phyloP scores from a whole-genome alignment of 2,888 invertebrate genomes.

The Parnassius smintheus region DNA sequence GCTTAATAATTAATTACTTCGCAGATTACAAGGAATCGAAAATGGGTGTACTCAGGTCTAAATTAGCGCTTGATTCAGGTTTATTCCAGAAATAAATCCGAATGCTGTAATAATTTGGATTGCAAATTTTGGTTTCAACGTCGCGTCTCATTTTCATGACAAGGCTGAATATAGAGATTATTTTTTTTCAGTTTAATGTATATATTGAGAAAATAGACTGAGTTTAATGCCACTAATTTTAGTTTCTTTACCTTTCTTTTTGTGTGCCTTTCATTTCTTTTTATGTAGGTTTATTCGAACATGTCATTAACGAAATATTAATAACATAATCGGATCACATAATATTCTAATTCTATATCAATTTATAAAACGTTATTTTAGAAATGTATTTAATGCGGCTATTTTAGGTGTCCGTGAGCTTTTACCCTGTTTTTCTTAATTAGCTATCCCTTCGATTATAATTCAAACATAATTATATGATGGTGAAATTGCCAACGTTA shows the following conservation, averaged over 20 bases:
- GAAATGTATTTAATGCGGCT: neutral
- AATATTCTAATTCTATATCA: neutral
- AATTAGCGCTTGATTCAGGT: conserved; percentile 24
- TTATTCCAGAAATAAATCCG: conserved; percentile 24
- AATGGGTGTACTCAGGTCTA: conserved; percentile 10
- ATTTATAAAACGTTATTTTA: neutral
- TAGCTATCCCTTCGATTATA: conserved; percentile 15
- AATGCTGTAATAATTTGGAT: conserved; percentile 28
- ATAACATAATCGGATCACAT: neutral
- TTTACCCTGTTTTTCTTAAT: conserved; percentile 12
- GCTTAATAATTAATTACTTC: conserved; percentile 19
- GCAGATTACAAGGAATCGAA: neutral
- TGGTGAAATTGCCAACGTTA: conserved; percentile 35
- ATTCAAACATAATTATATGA: conserved; percentile 33
- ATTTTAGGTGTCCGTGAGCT: conserved; percentile 1
- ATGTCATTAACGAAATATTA: neutral
- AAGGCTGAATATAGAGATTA: conserved; percentile 19
- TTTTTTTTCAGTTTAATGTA: conserved; percentile 18
- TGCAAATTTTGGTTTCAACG: conserved; percentile 26
- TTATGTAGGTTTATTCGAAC: neutral
- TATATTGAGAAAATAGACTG: conserved; percentile 20
- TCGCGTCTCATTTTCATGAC: conserved; percentile 23
- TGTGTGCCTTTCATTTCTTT: no score
- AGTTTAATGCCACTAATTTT: neutral
- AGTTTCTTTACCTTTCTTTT: no score